phyloP scores from a whole-genome alignment of 1,140 invertebrate species.

The Cydia pomonella region DNA sequence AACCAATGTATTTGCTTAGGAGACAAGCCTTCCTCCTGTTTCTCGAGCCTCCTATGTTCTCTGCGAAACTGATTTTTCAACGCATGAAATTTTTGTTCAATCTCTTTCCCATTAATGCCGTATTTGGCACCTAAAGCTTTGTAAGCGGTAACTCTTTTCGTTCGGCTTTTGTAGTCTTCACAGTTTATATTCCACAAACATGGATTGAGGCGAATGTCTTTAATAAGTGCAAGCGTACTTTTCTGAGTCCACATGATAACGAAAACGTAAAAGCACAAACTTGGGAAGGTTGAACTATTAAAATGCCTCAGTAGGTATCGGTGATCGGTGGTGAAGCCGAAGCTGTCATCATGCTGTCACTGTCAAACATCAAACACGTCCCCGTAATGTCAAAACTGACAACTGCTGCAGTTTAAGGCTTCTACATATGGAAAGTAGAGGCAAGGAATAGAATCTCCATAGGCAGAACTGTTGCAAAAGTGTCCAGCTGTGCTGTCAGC shows the following conservation, averaged over 20 bases:
- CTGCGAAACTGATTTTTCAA: slow-evolving; percentile 31
- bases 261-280: slow-evolving; percentile 5
- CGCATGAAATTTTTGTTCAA: slow-evolving; percentile 22
- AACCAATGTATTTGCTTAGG: slow-evolving; percentile 28
- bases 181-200: slow-evolving; percentile 16
- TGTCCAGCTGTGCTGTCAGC: too few species aligned
- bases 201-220: slow-evolving; percentile 21
- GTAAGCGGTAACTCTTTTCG: background rate
- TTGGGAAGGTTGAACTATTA: slow-evolving; percentile 4
- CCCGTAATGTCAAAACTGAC: background rate
- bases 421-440: too few species aligned
- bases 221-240: slow-evolving; percentile 24
- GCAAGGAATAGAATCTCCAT: too few species aligned
- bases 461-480: too few species aligned
- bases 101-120: slow-evolving; percentile 11
- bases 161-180: slow-evolving; percentile 1
- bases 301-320: slow-evolving; percentile 2
- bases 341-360: background rate
- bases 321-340: background rate
- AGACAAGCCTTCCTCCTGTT: slow-evolving; percentile 23
- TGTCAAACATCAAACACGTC: background rate
- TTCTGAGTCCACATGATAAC: slow-evolving; percentile 12
- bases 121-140: slow-evolving; percentile 17
- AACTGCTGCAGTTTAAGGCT: background rate
- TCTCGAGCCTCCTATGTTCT: background rate